Percentiles rank a stretch among this genome's conserved stretches.
phyloP scores from a whole-genome alignment of 2,888 invertebrate genomes.

The Octonoba sinensis region DNA sequence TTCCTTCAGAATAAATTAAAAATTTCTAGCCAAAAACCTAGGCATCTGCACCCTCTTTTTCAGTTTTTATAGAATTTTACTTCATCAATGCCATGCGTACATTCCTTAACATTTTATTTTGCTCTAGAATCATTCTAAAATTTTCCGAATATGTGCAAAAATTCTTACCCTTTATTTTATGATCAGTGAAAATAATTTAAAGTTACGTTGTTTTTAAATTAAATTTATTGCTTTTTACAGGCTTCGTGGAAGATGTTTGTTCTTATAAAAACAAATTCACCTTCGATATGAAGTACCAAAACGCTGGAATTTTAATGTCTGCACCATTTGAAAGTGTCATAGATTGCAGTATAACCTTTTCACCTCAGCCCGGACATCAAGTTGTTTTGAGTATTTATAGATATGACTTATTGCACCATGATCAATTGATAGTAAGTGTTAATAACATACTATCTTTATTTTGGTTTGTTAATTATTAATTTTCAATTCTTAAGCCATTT shows the following conservation, averaged over 20 bases:
- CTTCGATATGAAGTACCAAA: conserved; percentile 1
- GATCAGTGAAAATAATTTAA: no score
- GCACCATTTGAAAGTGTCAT: background rate
- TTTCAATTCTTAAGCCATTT: background rate
- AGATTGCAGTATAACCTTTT: conserved; percentile 13
- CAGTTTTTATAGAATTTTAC: no score
- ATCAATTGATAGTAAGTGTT: conserved; percentile 29
- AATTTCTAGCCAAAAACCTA: no score
- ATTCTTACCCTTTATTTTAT: no score
- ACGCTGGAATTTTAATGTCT: conserved; percentile 28
- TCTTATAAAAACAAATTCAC: background rate
- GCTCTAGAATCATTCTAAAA: no score
- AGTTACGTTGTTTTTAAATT: no score
- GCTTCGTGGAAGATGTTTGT: conserved; percentile 33
- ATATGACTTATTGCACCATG: conserved; percentile 1
- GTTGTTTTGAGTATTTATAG: conserved; percentile 42
- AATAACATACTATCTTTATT: background rate
- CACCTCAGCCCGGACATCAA: background rate
- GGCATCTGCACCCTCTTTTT: no score
- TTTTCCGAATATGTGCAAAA: no score
- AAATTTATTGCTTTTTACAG: conserved; percentile 5
- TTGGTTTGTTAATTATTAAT: background rate
- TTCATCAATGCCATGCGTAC: no score
- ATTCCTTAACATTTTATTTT: no score
- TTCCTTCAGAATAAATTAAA: no score